A percentile compares a stretch with the other conserved stretches of the same genome.
Evolutionary conservation across 1,140 invertebrate genomes (phyloP).

Genomic region (Holcopasites calliopsidis): DNA sequence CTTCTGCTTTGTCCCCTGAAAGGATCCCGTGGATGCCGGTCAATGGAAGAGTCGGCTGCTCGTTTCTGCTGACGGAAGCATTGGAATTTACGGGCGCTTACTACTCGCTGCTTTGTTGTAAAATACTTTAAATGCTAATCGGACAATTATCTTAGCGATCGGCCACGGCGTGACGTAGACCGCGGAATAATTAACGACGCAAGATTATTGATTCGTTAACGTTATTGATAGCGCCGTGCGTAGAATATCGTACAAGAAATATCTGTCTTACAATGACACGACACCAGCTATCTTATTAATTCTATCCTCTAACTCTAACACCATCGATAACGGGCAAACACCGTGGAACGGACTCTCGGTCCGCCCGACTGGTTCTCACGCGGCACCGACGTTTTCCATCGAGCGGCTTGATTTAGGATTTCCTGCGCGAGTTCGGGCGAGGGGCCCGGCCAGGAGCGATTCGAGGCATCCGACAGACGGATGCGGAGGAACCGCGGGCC

Average conservation of each 20-base stretch:
- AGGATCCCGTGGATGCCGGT: slow-evolving; percentile 10
- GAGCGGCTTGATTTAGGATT: slow-evolving; percentile 35
- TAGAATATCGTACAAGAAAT: too few species aligned
- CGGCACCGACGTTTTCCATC: slow-evolving; percentile 25
- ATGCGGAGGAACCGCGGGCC: slow-evolving; percentile 20
- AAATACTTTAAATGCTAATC: too few species aligned
- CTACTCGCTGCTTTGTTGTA: too few species aligned
- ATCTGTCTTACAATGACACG: neutral
- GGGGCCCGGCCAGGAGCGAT: slow-evolving; percentile 1
- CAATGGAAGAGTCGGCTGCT: neutral
- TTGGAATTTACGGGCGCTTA: neutral
- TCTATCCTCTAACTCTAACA: neutral
- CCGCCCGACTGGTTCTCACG: slow-evolving; percentile 21
- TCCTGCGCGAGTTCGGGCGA: slow-evolving; percentile 14
- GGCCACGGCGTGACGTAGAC: too few species aligned
- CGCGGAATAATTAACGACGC: too few species aligned
- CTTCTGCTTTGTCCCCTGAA: neutral
- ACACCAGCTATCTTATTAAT: neutral
- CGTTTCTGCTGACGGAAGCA: neutral
- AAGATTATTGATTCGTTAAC: too few species aligned
- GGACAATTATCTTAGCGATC: too few species aligned
- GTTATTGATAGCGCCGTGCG: too few species aligned
- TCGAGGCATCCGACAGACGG: slow-evolving; percentile 41
- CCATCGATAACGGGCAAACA: neutral
- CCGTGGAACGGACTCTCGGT: neutral